Percentiles rank a stretch among this genome's conserved stretches.
These are phyloP conservation scores for Drosophila subpulchrella DNA, from an alignment of 1,140 invertebrate species.

Conservation along the genomic window DNA sequence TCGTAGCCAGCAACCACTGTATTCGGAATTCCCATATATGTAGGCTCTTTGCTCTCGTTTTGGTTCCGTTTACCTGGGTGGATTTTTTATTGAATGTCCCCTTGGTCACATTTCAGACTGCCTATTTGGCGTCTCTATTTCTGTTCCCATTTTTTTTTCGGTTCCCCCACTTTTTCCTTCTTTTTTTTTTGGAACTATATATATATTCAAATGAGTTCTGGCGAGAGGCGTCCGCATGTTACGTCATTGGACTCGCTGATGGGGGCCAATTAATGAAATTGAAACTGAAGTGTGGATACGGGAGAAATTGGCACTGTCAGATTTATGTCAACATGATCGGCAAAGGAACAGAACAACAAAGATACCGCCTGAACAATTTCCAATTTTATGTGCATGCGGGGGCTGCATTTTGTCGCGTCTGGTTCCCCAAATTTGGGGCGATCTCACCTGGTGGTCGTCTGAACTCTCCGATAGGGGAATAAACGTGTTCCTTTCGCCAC, in stretches of 20 bases:
- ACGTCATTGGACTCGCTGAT: constrained; percentile 18
- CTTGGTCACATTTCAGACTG: constrained; percentile 10
- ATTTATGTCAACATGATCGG: background rate
- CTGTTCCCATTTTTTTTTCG: constrained; percentile 5
- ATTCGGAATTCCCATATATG: background rate
- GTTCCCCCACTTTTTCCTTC: constrained; percentile 7
- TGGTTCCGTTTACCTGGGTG: background rate
- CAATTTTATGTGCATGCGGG: background rate
- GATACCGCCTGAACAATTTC: constrained; percentile 1
- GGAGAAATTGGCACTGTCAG: constrained; percentile 6
- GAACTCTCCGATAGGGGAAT: background rate
- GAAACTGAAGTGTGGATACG: constrained; percentile 8
- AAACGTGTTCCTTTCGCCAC: background rate
- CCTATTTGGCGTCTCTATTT: constrained; percentile 2
- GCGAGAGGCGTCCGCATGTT: constrained; percentile 2
- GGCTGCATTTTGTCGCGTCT: constrained; percentile 11
- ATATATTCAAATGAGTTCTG: constrained; percentile 18
- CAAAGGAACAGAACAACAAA: background rate
- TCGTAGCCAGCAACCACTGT: background rate
- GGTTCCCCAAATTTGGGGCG: background rate
- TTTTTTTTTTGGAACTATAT: constrained; percentile 1
- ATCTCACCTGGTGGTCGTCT: constrained; percentile 10
- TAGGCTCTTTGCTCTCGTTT: constrained; percentile 4
- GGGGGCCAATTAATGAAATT: constrained; percentile 32
- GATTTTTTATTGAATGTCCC: constrained; percentile 15